Base-by-base conservation (phyloP, 2,113 vertebrate genomes). In the Tautogolabrus adspersus region DNA sequence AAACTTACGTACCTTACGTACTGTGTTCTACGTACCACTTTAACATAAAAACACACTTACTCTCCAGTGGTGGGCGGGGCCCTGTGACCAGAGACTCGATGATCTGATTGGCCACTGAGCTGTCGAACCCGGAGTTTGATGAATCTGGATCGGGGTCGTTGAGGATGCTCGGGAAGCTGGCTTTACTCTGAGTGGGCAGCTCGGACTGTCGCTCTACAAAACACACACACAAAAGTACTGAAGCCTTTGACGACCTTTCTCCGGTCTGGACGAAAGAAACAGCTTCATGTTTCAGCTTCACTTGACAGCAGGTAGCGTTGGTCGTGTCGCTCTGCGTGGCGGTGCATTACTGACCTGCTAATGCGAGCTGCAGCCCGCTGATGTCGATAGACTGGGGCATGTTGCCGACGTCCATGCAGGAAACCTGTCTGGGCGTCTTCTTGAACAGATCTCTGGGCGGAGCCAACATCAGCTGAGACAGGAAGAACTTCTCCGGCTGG, bases 81-180 rank as follows among this genome's bases (percentile, higher is more conserved):
- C 97, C 98, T 22, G 97, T 99, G 87, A 98, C 97, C 93, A 99
- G 93, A 34, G 97, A 97, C 94, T 99, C 98, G 0, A 96, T 98
- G 93, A 99, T 98, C 92, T 99, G 97, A 85, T 98, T 98, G 88
- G 98, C 98, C 84, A 99, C 96, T 0, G 97, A 99, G 91, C 97
- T 99, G 95, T 99, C 98, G 65, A 99, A 99, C 18, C 97, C 98
- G 0, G 98, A 99, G 92, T 98, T 98, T 52, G 97, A 99, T 1
- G 98, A 99, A 87, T 99, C 98, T 8, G 97, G 98, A 74, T 99
- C 98, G 0, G 98, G 97, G 89, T 99, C 98, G 1, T 97, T 98
- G 63, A 99, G 96, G 86, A 99, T 95, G 89, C 97, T 98, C 66
- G 98, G 98, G 83, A 99, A 98, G 79, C 98, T 96, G 69, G 98